These are phyloP conservation scores for Pycnonotus jocosus DNA, from an alignment of 2,113 vertebrate species.

Conservation along the genomic window DNA sequence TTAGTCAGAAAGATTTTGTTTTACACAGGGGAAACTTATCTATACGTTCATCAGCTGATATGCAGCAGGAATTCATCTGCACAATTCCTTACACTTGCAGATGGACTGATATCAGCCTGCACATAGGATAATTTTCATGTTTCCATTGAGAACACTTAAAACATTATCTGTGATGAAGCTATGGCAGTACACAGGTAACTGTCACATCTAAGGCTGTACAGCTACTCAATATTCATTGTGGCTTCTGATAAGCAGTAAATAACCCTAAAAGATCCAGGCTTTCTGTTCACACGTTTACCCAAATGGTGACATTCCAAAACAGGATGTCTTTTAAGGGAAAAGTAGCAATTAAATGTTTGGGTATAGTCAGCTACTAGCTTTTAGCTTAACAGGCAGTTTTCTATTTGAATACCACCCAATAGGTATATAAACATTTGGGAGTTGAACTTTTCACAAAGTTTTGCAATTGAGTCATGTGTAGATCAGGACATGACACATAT, in stretches of 20 bases:
- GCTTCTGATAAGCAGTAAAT: background rate
- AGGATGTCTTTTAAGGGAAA: background rate
- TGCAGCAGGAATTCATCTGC: conserved; percentile 32
- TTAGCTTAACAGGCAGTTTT: background rate
- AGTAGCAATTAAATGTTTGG: background rate
- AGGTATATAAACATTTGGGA: background rate
- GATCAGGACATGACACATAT: background rate
- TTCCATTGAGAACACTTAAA: background rate
- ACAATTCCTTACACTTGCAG: conserved; percentile 19
- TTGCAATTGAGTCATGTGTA: background rate
- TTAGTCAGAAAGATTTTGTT: conserved; percentile 65
- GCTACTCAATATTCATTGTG: conserved; percentile 3
- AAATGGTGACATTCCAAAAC: background rate
- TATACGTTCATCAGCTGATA: conserved; percentile 57
- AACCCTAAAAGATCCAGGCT: background rate
- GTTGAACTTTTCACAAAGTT: background rate
- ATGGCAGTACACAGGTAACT: conserved; percentile 9
- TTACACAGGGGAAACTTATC: conserved; percentile 54
- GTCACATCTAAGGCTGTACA: background rate
- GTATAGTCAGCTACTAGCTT: background rate
- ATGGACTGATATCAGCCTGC: background rate
- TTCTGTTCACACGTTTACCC: background rate
- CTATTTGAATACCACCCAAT: background rate
- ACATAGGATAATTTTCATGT: background rate
- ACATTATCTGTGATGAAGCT: conserved; percentile 27